Conservation (phyloP, 1,140 invertebrate genomes). For the Chelonus insularis region DNA sequence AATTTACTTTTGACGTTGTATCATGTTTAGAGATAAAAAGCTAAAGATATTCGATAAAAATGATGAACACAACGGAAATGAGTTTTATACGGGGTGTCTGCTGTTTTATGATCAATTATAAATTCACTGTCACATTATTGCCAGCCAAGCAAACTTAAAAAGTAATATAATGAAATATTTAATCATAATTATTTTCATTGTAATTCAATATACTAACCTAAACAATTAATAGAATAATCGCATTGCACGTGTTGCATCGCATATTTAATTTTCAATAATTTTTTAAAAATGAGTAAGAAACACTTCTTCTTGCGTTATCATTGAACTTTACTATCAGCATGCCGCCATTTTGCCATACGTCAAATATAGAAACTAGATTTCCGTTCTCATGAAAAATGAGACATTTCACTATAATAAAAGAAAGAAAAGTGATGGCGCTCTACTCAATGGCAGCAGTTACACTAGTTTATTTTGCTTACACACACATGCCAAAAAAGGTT, state of each 20-base stretch:
- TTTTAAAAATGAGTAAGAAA: constrained; percentile 20
- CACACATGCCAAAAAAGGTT: no score
- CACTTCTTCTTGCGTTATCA: constrained; percentile 40
- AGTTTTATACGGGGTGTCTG: not conserved
- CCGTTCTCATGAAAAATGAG: not conserved
- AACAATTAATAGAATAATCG: not conserved
- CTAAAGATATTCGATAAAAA: not conserved
- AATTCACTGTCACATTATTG: constrained; percentile 3
- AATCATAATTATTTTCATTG: no score
- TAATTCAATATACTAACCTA: constrained; percentile 2
- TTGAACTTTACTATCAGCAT: constrained; percentile 34
- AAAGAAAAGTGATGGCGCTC: not conserved
- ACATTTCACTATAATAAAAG: not conserved
- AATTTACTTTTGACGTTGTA: no score
- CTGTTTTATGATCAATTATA: not conserved
- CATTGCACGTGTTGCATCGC: constrained; percentile 11
- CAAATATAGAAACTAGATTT: constrained; percentile 21
- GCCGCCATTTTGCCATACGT: constrained; percentile 34
- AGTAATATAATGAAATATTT: not conserved
- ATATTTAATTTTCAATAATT: constrained; percentile 15
- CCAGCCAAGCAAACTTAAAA: not conserved
- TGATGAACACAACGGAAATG: not conserved
- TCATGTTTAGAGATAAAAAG: no score
- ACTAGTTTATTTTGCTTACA: no score
- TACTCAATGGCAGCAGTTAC: not conserved